Percentiles rank a stretch among this genome's conserved stretches.
These are phyloP conservation scores for Hydractinia symbiolongicarpus DNA, from an alignment of 30 jellyfish, hydroid and myxozoan genomes.

Conservation along the genomic window DNA sequence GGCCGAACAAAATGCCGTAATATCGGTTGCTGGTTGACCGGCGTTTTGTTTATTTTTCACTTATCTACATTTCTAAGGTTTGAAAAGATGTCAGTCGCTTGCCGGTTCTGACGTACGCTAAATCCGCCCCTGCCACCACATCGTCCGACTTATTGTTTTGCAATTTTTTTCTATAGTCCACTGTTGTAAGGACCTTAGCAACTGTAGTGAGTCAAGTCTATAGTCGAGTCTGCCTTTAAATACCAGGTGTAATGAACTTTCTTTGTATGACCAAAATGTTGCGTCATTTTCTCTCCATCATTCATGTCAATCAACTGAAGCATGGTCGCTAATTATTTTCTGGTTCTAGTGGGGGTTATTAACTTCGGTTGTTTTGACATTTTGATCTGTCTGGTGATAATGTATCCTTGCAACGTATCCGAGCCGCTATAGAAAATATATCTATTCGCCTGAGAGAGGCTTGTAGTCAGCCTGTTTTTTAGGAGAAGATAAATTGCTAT, in stretches of 20 bases:
- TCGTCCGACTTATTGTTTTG: too few species aligned
- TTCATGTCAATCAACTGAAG: not conserved
- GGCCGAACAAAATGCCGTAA: too few species aligned
- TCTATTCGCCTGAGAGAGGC: not conserved
- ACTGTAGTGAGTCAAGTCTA: not conserved
- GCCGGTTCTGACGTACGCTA: too few species aligned
- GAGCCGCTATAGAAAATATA: not conserved
- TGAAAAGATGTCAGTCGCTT: too few species aligned
- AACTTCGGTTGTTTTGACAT: not conserved
- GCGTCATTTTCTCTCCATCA: not conserved
- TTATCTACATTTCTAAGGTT: too few species aligned
- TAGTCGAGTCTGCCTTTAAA: not conserved
- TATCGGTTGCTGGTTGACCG: too few species aligned
- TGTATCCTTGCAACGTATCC: conserved; percentile 3
- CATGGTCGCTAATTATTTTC: conserved; percentile 1
- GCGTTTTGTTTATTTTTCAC: too few species aligned
- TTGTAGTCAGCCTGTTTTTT: not conserved
- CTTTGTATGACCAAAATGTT: not conserved
- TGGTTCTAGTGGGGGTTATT: not conserved
- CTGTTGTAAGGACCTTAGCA: conserved; percentile 1
- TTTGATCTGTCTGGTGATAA: not conserved
- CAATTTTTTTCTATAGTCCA: not conserved
- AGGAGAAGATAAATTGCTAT: not conserved
- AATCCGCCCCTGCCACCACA: too few species aligned
- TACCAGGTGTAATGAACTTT: not conserved